Evolutionary conservation across 2,888 invertebrate genomes (phyloP), one percentile per base, ranked within the genome.

Genomic region (Ptychoptera albimana): DNA sequence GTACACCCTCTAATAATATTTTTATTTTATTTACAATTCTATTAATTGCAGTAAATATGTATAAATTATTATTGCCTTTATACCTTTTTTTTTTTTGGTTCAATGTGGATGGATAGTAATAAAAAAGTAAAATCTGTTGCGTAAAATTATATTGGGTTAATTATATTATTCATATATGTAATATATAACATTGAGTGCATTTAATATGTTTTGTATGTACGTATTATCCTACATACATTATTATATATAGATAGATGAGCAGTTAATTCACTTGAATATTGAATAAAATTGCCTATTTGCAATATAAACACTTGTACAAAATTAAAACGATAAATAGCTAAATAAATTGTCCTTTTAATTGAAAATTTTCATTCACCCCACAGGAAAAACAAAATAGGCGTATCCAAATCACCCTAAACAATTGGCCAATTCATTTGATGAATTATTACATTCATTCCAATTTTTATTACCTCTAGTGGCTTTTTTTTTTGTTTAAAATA

Each of bases 381-480:
- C n/a, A n/a, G 4, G 9, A 32, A 32, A 11, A 32, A 11, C n/a
- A 32, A 32, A 32, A 32, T 9, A 32, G 32, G 32, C 32, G 32
- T 9, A n/a, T 32, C 32, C 9, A n/a, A n/a, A 32, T n/a, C 32
- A 32, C 32, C 32, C 32, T 42, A 46, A 48, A 51, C 53, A 52
- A 53, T 52, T 52, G 53, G 49, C 50, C 51, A 51, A 50, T 53
- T 51, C 46, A 38, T 46, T 50, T 49, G 52, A 53, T 53, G 53
- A 53, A 50, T 53, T 53, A 53, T 53, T 51, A 48, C 50, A 50
- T 48, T 51, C 50, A 51, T 52, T 51, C 48, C 51, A 48, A 49
- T 53, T 53, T n/a, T 53, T 52, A 52, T 52, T 53, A 52, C 53
- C 52, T 49, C 48, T 50, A 45, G 52, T 48, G 52, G 53, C 50